Conservation (phyloP, 2,888 invertebrate genomes). For the Stictocephala bisonia region DNA sequence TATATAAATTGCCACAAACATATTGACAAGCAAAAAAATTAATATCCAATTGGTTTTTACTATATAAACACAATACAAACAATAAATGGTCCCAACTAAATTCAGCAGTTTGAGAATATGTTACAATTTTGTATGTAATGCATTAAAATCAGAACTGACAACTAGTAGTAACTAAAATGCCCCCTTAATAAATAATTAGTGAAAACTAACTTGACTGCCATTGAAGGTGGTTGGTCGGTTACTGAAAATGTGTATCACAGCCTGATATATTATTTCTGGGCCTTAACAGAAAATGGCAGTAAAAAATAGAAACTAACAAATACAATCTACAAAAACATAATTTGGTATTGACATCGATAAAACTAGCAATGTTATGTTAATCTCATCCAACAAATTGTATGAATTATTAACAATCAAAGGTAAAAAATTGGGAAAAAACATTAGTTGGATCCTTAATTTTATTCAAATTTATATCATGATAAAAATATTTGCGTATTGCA, state of each 20-base stretch:
- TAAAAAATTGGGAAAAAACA: no score
- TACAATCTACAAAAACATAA: no score
- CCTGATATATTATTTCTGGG: conserved; percentile 49
- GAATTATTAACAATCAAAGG: no score
- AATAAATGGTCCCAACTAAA: conserved; percentile 16
- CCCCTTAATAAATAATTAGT: conserved; percentile 21
- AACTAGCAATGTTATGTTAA: no score
- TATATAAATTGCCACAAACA: neutral
- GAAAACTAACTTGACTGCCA: conserved; percentile 24
- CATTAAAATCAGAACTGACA: conserved; percentile 20
- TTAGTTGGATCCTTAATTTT: no score
- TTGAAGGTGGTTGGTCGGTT: conserved; percentile 43
- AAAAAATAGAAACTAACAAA: no score
- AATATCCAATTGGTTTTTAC: neutral
- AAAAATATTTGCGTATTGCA: neutral
- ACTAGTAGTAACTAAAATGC: no score
- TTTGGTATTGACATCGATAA: no score
- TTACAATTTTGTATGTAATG: no score
- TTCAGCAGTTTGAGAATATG: no score
- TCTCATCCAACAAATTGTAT: no score
- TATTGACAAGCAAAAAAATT: neutral
- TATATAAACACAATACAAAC: neutral
- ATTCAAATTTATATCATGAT: no score
- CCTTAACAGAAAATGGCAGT: conserved; percentile 42
- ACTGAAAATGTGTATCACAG: conserved; percentile 49